Conservation (phyloP, 1,140 invertebrate species). For the Tetranychus cinnabarinus region DNA sequence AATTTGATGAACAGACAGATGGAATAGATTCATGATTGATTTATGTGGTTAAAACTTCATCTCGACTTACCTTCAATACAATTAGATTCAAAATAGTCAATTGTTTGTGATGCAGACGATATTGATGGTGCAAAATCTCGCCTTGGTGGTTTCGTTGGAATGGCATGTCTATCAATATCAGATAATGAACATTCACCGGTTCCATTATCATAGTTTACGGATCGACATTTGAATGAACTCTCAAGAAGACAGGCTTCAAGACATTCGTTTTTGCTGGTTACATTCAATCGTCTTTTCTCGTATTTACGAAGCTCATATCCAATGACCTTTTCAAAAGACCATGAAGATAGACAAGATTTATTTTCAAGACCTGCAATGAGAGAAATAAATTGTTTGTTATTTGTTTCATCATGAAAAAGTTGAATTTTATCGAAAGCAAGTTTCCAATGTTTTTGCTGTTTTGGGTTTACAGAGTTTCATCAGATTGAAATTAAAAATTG, state of each 20-base stretch:
- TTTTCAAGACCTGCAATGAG: neutral
- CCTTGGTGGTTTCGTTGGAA: conserved; percentile 3
- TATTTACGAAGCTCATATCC: conserved; percentile 29
- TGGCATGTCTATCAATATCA: conserved; percentile 46
- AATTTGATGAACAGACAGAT: no score
- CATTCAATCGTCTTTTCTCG: conserved; percentile 25
- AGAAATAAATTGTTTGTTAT: neutral
- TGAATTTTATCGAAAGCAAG: no score
- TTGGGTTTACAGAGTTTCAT: no score
- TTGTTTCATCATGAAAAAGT: no score
- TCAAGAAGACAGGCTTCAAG: conserved; percentile 64
- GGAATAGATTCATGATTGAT: no score
- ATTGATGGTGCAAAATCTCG: conserved; percentile 3
- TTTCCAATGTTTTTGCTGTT: no score
- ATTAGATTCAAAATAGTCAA: conserved; percentile 26
- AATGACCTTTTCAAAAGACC: conserved; percentile 75
- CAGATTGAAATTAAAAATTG: no score
- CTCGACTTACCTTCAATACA: conserved; percentile 22
- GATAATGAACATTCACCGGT: conserved; percentile 62
- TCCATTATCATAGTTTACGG: conserved; percentile 61
- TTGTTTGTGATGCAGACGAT: conserved; percentile 3
- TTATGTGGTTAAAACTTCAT: neutral
- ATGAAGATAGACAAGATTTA: conserved; percentile 37
- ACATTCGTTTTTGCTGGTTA: conserved; percentile 31
- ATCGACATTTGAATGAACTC: conserved; percentile 67